Evolutionary conservation across 53 echinoderm and acorn worm species (phyloP), one percentile per base, ranked within the genome.

Genomic region (Henricia sp.): DNA sequence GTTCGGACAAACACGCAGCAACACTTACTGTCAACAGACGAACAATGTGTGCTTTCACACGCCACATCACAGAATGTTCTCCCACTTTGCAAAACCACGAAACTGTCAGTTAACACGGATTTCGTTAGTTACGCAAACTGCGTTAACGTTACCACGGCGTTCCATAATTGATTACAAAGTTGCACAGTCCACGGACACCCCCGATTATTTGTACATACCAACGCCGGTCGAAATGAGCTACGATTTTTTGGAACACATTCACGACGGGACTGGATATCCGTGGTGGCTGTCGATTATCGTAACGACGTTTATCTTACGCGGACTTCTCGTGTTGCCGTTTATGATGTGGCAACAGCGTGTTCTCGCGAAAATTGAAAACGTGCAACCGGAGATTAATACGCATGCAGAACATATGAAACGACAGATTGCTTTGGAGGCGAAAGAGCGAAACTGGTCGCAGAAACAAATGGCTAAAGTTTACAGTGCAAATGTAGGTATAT

Each of bases 231-330:
- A 96, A 67, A 57, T 35, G 17, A 73, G 74, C 28, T 96, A 96
- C 33, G 97, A 96, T 74, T 82, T 87, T 37, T 48, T 96, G 26
- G 97, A 96, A 57, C 82, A 92, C 52, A 57, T 96, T 5, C 94
- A 94, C 28, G 90, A 94, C 26, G 32, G 37, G 26, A 75, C 67
- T 1, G 87, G 75, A 1, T 75, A 92, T 8, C 91, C 97, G 0
- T 96, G 97, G 97, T 96, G 97, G 94, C 28, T 94, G 60, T 84
- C 92, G 2, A 94, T 96, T 10, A 26, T 92, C 29, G 69, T 78
- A n/a, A 41, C 93, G 19, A 88, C 97, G 14, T 37, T 96, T 36
- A 29, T 89, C 35, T 34, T 94, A 3, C 85, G 94, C 50, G 70
- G 86, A 28, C 44, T 71, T 24, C 11, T 96, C 0, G 83, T 86